phyloP scores from a whole-genome alignment of 2,888 invertebrate species.

The Papilio elwesi region DNA sequence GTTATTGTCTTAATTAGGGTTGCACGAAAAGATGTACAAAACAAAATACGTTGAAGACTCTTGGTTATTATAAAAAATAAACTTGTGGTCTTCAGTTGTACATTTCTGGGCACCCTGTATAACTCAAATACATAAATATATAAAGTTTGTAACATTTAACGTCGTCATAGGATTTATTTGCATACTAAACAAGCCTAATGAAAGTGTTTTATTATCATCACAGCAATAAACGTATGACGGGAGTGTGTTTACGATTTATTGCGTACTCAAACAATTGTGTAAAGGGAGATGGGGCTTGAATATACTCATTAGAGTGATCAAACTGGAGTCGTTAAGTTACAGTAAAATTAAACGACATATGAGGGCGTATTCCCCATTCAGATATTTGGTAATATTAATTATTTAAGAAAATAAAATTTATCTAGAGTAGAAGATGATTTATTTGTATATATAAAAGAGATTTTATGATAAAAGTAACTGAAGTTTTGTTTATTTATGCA shows the following conservation, averaged over 20 bases:
- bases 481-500: no score
- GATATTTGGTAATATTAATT: conserved; percentile 57
- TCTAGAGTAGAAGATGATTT: conserved; percentile 30
- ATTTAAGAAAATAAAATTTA: conserved; percentile 62
- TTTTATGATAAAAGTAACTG: no score
- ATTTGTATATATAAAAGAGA: neutral
- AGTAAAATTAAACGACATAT: conserved; percentile 52
- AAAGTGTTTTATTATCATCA: conserved; percentile 35
- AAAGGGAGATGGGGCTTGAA: neutral
- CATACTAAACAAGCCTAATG: conserved; percentile 21
- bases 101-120: no score
- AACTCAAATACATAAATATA: neutral
- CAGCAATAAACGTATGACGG: conserved; percentile 22
- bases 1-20: no score
- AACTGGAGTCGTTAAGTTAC: conserved; percentile 38
- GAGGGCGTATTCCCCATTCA: conserved; percentile 49
- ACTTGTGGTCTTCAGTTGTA: no score
- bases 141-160: neutral
- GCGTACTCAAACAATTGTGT: conserved; percentile 28
- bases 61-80: no score
- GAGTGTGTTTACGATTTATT: conserved; percentile 29
- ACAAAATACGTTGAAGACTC: no score
- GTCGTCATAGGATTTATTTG: neutral
- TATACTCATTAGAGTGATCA: conserved; percentile 31
- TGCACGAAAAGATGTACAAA: no score